Evolutionary conservation across 2,888 invertebrate species (phyloP).

Genomic region (Plebejus melissa): DNA sequence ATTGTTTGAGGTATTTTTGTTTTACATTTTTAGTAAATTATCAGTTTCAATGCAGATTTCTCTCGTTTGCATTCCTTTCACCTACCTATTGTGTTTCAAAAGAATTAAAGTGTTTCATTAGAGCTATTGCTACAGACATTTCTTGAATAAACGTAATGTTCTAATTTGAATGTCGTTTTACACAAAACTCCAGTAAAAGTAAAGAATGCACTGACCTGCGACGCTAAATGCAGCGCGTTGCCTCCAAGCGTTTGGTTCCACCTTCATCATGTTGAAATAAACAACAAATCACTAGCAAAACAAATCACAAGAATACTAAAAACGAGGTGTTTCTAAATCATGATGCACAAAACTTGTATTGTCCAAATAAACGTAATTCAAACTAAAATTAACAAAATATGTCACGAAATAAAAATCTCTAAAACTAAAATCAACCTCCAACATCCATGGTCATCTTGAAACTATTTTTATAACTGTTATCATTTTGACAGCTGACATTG

Average conservation of each 20-base stretch:
- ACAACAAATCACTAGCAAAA: slow-evolving; percentile 51
- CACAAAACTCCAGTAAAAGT: slow-evolving; percentile 27
- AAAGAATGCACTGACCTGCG: slow-evolving; percentile 59
- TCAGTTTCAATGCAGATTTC: neutral
- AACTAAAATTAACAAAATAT: slow-evolving; percentile 49
- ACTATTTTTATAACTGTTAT: neutral
- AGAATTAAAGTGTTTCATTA: neutral
- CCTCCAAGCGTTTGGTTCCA: slow-evolving; percentile 60
- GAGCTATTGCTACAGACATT: neutral
- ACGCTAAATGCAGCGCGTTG: slow-evolving; percentile 60
- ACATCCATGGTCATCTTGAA: slow-evolving; percentile 43
- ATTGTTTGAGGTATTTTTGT: no score
- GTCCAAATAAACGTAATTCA: slow-evolving; percentile 45
- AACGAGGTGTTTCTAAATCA: slow-evolving; percentile 43
- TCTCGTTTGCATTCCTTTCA: slow-evolving; percentile 10
- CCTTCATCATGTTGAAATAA: slow-evolving; percentile 69
- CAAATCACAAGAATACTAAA: slow-evolving; percentile 32
- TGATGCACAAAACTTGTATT: slow-evolving; percentile 38
- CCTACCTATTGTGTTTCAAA: slow-evolving; percentile 7
- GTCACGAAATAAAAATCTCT: slow-evolving; percentile 53
- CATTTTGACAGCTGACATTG: slow-evolving; percentile 16
- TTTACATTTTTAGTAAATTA: neutral
- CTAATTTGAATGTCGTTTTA: neutral
- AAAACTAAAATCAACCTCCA: slow-evolving; percentile 48
- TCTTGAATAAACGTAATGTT: neutral